These are phyloP conservation scores for Virgularia gustaviana DNA, from an alignment of 92 coral and sea anemone species.

Conservation along the genomic window DNA sequence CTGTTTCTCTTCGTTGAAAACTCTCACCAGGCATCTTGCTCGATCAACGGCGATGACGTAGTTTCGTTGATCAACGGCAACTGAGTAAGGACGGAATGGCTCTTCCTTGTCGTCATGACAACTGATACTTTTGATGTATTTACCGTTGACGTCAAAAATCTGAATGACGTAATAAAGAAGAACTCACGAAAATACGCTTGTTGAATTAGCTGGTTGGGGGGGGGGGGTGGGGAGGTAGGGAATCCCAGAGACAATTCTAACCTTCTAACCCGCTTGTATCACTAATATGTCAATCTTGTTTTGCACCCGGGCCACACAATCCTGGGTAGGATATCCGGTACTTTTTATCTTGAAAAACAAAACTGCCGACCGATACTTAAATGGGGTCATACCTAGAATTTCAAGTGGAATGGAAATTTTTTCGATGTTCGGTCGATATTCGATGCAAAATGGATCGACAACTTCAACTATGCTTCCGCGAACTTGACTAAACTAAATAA, in stretches of 20 bases:
- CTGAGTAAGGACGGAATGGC: slow-evolving; percentile 76
- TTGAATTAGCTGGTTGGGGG: no score
- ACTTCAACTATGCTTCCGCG: no score
- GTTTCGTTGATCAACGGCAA: slow-evolving; percentile 70
- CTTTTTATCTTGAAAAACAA: neutral
- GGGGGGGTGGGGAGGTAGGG: no score
- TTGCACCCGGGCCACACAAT: no score
- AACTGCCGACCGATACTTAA: no score
- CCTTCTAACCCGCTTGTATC: no score
- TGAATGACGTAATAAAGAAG: slow-evolving; percentile 21
- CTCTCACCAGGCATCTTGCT: slow-evolving; percentile 78
- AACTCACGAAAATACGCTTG: no score
- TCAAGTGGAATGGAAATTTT: neutral
- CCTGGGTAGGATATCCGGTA: no score
- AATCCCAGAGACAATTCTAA: no score
- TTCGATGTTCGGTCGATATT: neutral
- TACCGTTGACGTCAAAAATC: slow-evolving; percentile 73
- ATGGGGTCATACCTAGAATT: neutral
- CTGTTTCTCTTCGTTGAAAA: slow-evolving; percentile 65
- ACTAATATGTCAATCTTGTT: no score
- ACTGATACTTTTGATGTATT: slow-evolving; percentile 56
- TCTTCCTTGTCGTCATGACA: slow-evolving; percentile 43
- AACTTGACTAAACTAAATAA: no score
- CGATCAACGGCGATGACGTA: slow-evolving; percentile 76
- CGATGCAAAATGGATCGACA: no score